phyloP scores from a whole-genome alignment of 2,113 vertebrate genomes.

The Apus apus region DNA sequence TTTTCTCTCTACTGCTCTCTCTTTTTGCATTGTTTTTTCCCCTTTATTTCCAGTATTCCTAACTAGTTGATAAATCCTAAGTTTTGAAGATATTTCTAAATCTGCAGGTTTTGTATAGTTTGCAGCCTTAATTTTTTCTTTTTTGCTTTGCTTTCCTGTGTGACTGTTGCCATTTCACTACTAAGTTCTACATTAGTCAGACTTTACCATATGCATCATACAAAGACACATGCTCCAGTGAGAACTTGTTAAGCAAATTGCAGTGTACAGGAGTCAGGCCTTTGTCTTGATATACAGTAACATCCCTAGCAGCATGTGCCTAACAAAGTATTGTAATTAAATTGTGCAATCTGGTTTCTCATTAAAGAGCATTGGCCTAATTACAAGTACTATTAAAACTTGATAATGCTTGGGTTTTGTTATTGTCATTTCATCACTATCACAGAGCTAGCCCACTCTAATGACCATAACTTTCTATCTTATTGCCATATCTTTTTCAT shows the following conservation, averaged over 20 bases:
- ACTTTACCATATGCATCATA: background rate
- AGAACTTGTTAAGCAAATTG: background rate
- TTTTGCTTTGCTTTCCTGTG: background rate
- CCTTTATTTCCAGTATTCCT: background rate
- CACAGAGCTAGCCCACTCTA: background rate
- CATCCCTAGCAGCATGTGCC: background rate
- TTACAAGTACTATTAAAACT: background rate
- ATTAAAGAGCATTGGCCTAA: background rate
- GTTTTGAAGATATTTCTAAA: background rate
- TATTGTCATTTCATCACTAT: background rate
- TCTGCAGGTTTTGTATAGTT: background rate
- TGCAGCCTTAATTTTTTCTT: background rate
- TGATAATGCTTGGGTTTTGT: background rate
- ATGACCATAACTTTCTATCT: background rate
- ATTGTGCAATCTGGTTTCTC: background rate
- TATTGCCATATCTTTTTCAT: background rate
- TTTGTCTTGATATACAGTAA: background rate
- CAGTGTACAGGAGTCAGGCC: background rate
- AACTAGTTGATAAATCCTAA: background rate
- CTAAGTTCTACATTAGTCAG: background rate
- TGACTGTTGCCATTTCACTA: background rate
- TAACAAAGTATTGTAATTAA: background rate
- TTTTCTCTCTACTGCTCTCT: background rate
- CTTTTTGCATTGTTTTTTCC: background rate
- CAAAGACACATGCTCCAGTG: background rate